A percentile compares a stretch with the other conserved stretches of the same genome.
Evolutionary conservation across 1,140 invertebrate species (phyloP).

Genomic region (Bombus impatiens): DNA sequence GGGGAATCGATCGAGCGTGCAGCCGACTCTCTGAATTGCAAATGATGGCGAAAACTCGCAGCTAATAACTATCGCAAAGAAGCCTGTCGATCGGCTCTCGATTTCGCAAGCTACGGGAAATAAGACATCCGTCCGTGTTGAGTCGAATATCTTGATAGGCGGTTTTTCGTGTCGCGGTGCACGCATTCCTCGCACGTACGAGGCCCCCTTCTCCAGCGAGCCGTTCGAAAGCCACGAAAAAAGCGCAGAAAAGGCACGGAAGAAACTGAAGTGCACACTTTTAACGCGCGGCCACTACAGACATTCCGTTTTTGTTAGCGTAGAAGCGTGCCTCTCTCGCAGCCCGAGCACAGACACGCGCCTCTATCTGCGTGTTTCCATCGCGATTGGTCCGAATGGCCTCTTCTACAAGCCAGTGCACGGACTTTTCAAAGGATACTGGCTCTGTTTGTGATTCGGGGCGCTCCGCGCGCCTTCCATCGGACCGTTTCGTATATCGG

Average conservation of each 20-base stretch:
- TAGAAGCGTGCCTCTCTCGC: conserved; percentile 29
- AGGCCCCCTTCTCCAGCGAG: background rate
- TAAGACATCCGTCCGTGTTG: background rate
- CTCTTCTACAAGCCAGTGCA: background rate
- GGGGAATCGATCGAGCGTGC: background rate
- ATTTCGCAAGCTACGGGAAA: background rate
- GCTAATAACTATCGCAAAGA: conserved; percentile 15
- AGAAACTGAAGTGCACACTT: conserved; percentile 54
- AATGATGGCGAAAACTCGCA: conserved; percentile 3
- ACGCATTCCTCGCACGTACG: conserved; percentile 24
- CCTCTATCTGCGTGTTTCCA: background rate
- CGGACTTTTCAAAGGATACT: background rate
- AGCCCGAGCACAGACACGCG: background rate
- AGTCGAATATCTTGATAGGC: background rate
- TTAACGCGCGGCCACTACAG: conserved; percentile 40
- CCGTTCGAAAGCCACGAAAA: conserved; percentile 17
- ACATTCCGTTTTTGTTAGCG: conserved; percentile 54
- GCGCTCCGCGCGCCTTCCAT: no score
- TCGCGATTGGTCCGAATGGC: background rate
- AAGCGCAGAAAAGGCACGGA: conserved; percentile 14
- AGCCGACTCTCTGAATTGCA: conserved; percentile 20
- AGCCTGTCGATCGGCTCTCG: background rate
- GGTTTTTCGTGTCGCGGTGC: conserved; percentile 10
- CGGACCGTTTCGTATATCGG: no score
- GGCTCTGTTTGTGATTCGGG: background rate